Base-by-base conservation (phyloP, 2,888 invertebrate species). In the Bursaphelenchus okinawaensis region DNA sequence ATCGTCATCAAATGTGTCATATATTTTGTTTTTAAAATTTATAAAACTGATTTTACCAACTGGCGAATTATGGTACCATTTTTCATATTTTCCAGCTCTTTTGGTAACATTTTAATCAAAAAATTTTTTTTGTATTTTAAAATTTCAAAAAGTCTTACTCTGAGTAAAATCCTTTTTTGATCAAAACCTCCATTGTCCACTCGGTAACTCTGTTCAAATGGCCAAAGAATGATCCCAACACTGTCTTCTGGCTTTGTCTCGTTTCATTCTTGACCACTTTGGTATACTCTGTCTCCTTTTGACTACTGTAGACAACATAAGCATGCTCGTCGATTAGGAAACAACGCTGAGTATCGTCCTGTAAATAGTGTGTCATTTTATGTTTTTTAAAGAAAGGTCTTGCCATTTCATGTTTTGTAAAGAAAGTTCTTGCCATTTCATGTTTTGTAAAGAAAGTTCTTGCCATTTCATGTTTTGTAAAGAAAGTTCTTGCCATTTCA, bases 301-400 rank as follows among this genome's bases (percentile, higher is more conserved):
- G 68, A 56, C 78, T 78, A 60, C 75, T 74, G 74, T 75, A 81
- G 65, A 79, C 72, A 12, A 82, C 77, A 61, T 78, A 80, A 27
- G 72, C 81, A 61, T 80, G 77, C 63, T 81, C 81, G 63, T 81
- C 81, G 55, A 81, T 62, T 12, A 82, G 70, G 50, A 76, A 74
- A 69, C 81, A 82, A 70, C 79, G 76, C 22, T 62, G 60, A 12
- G 61, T 62, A 9, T 71, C 67, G 62, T 68, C 67, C 67, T 75
- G 54, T 20, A 66, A 22, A n/a, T n/a, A n/a, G n/a, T n/a, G n/a
- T n/a, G n/a, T n/a, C n/a, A n/a, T n/a, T n/a, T n/a, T n/a, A n/a
- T n/a, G n/a, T n/a, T n/a, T n/a, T n/a, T n/a, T n/a, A n/a, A n/a
- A n/a, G n/a, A n/a, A n/a, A n/a, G n/a, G n/a, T n/a, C n/a, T n/a